phyloP scores from a whole-genome alignment of 2,113 vertebrate species.

The Ictidomys tridecemlineatus region DNA sequence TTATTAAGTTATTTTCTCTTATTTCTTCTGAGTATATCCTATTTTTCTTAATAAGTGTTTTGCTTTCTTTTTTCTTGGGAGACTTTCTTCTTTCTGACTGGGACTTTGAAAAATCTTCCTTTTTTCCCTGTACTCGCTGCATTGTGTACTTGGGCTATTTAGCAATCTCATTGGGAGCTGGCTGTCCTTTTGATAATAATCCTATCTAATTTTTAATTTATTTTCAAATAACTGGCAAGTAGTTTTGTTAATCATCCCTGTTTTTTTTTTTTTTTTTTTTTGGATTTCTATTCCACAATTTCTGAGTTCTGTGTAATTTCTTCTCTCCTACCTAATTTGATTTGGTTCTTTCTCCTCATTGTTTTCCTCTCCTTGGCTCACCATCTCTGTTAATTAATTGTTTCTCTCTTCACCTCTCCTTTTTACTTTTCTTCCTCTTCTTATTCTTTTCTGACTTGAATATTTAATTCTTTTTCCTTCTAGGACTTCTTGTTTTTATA shows the following conservation, averaged over 20 bases:
- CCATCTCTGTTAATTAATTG: neutral
- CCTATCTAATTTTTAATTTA: neutral
- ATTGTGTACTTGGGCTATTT: neutral
- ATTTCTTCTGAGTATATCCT: neutral
- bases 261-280: neutral
- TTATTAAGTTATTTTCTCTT: neutral
- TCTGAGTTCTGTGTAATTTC: neutral
- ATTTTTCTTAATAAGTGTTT: neutral
- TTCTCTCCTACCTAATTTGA: neutral
- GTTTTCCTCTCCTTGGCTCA: too few species aligned
- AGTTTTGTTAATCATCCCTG: neutral
- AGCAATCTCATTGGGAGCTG: too few species aligned
- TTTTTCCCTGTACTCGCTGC: neutral
- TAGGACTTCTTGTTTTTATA: neutral
- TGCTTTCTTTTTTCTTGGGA: neutral
- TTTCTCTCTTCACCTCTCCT: neutral
- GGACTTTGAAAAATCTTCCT: neutral
- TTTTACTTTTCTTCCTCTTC: neutral
- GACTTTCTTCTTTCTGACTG: neutral
- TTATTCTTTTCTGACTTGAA: neutral
- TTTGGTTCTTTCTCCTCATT: neutral
- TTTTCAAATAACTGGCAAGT: neutral
- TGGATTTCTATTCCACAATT: neutral
- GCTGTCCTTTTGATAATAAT: neutral
- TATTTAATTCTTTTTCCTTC: neutral